Evolutionary conservation across 2,888 invertebrate species (phyloP), one percentile per base, ranked within the genome.

Genomic region (Loripinus fragilis): DNA sequence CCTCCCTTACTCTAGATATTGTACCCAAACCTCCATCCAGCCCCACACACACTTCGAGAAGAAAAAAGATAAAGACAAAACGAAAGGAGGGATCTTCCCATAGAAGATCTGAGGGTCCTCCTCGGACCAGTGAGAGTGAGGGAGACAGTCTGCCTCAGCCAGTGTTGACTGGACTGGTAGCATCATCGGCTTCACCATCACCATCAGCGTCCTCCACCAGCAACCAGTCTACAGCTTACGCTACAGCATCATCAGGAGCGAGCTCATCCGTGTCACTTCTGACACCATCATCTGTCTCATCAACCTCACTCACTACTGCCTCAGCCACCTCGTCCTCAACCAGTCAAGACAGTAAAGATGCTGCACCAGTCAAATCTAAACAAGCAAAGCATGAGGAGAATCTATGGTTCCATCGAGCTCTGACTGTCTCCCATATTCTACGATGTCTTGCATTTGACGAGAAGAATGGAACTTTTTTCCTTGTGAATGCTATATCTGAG

Each of bases 41-140:
- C 75, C 90, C 91, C 0, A 88, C 89, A 20, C 83, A 89, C 10
- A 76, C 87, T 2, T 86, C 89, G 42, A 92, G 92, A 81, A 83
- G 91, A 76, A 93, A 93, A 82, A 93, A 92, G 69, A 74, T 92
- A 52, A 93, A 92, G 78, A 89, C 90, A 7, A 92, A 92, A 74
- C 74, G 85, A 76, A 55, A 69, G 48, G 78, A 82, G 15, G 74
- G 81, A 70, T 83, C 83, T 28, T 76, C 81, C 0, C 85, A 86
- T 55, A 83, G 81, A 67, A 73, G 81, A 45, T 77, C 75, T 30
- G 85, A 79, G 30, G 72, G 74, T 1, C 67, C 85, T 65, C 81
- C 85, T 20, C 80, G 87, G 17, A 73, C 80, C 10, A 86, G 87
- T 73, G 89, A 88, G 55, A 88, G 88, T 80, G 89, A 89, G 2